Evolutionary conservation across 2,797 vertebrate genomes (phyloP).

Genomic region (Lacerta agilis): DNA sequence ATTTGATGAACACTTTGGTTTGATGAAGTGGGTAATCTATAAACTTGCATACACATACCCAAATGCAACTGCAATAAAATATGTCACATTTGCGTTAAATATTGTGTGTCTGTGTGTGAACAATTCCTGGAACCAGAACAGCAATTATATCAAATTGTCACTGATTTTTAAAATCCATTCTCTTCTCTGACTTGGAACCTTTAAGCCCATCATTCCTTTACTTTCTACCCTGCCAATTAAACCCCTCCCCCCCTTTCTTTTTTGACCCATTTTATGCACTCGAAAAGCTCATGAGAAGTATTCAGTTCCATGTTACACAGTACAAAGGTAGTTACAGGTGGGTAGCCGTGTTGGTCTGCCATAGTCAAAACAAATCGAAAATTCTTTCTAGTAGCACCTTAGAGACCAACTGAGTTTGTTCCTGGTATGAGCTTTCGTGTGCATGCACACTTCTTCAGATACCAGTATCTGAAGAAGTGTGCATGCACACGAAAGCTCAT

Average conservation of each 20-base stretch:
- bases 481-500: too few relatives aligned
- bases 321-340: slow-evolving; percentile 10
- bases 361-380: too few relatives aligned
- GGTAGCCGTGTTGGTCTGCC: too few relatives aligned
- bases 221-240: neutral
- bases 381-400: too few relatives aligned
- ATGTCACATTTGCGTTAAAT: neutral
- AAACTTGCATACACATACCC: neutral
- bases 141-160: neutral
- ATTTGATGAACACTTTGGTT: neutral
- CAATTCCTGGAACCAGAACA: neutral
- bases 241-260: neutral
- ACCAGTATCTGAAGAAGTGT: too few relatives aligned
- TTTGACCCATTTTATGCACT: neutral
- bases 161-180: neutral
- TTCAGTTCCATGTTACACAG: slow-evolving; percentile 34
- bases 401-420: too few relatives aligned
- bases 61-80: neutral
- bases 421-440: too few relatives aligned
- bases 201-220: neutral
- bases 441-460: too few relatives aligned
- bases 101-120: neutral
- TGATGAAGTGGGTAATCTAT: neutral
- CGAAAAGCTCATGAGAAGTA: neutral
- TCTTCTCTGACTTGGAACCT: neutral